A percentile compares a stretch with the other conserved stretches of the same genome.
phyloP scores from a whole-genome alignment of 2,113 vertebrate genomes.

The Psittacula cyanocephala region DNA sequence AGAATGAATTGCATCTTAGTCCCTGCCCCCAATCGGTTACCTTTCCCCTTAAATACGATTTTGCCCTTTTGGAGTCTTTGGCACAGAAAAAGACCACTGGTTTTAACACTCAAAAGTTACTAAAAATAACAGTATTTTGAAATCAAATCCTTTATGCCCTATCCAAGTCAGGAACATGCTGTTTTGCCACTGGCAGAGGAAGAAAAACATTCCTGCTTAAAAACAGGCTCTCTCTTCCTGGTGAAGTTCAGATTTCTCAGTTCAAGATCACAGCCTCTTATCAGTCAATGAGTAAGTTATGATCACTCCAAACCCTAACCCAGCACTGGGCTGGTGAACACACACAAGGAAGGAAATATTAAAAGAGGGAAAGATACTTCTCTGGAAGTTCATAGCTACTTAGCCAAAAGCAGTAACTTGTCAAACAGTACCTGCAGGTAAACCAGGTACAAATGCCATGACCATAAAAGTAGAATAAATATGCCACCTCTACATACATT shows the following conservation, averaged over 20 bases:
- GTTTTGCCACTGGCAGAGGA: background rate
- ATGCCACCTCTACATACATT: background rate
- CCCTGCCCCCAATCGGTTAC: background rate
- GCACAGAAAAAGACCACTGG: background rate
- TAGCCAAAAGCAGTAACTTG: background rate
- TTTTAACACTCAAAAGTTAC: background rate
- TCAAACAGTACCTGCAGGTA: background rate
- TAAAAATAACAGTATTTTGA: background rate
- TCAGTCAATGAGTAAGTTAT: no score
- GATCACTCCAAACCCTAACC: no score
- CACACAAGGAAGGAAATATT: background rate
- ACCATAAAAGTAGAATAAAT: background rate
- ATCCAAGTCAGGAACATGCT: background rate
- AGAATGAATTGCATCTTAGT: background rate
- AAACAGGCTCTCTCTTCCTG: background rate
- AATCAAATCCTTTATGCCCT: background rate
- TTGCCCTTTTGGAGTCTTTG: background rate
- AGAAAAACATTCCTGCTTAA: background rate
- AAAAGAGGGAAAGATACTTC: background rate
- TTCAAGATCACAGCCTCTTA: no score
- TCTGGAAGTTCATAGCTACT: background rate
- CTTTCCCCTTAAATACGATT: background rate
- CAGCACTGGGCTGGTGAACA: no score
- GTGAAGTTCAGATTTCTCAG: no score
- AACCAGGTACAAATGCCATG: background rate